Conservation (phyloP, 2,888 invertebrate species). For the Acanthosepion lycidas region DNA sequence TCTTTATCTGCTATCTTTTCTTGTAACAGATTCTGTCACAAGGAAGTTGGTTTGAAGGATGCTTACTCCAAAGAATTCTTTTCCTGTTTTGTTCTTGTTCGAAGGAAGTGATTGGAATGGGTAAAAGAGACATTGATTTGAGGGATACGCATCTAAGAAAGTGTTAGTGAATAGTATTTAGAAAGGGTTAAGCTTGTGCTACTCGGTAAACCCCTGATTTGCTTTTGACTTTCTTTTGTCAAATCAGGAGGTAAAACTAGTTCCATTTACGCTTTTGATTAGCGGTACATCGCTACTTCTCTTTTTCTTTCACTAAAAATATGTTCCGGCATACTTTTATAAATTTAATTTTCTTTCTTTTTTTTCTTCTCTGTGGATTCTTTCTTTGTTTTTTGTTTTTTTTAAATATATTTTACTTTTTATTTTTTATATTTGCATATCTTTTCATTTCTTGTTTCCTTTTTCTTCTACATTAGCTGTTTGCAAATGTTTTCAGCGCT, state of each 20-base stretch:
- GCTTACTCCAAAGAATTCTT: not conserved
- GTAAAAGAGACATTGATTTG: not conserved
- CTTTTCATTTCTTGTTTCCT: no score
- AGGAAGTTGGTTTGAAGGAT: not conserved
- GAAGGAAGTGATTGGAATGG: not conserved
- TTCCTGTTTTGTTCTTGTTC: not conserved
- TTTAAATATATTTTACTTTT: no score
- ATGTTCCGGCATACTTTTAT: not conserved
- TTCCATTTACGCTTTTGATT: not conserved
- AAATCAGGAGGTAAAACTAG: not conserved
- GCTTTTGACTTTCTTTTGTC: not conserved
- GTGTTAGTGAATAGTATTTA: not conserved
- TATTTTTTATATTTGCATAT: no score
- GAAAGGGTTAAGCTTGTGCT: not conserved
- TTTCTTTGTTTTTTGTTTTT: no score
- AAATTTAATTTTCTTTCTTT: not conserved
- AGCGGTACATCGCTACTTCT: not conserved
- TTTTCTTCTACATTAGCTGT: no score
- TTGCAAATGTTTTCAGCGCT: no score
- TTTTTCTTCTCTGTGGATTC: no score
- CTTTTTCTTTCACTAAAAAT: not conserved
- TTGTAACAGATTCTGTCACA: not conserved
- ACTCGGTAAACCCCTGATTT: not conserved
- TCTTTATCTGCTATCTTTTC: not conserved
- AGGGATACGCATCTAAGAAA: not conserved